Evolutionary conservation across 2,113 vertebrate genomes (phyloP).

Genomic region (Bos indicus): DNA sequence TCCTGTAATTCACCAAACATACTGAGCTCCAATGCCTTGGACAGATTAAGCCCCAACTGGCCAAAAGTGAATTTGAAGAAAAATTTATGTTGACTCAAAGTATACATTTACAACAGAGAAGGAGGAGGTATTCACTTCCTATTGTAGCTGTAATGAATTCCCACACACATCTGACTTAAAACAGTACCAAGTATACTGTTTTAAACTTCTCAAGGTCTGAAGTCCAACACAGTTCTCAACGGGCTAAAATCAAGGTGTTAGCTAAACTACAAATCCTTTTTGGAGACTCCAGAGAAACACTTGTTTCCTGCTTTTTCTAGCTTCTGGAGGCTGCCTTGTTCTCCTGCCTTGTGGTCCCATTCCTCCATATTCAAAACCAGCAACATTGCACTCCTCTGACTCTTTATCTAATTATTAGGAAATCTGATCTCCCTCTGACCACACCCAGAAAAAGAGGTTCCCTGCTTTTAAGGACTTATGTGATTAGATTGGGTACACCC

Average conservation of each 20-base stretch:
- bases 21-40: neutral
- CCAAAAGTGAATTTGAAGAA: slow-evolving; percentile 21
- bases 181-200: neutral
- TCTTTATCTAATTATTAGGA: neutral
- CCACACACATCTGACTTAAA: neutral
- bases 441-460: neutral
- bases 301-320: neutral
- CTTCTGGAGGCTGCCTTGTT: neutral
- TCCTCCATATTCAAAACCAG: neutral
- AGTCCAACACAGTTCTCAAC: neutral
- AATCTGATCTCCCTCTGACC: neutral
- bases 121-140: neutral
- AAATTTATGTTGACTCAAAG: neutral
- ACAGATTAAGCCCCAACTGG: neutral
- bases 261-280: neutral
- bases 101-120: neutral
- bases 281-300: neutral
- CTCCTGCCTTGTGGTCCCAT: neutral
- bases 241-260: neutral
- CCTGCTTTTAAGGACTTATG: neutral
- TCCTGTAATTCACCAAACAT: neutral
- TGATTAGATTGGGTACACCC: neutral
- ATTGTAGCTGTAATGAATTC: neutral
- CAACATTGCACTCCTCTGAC: neutral
- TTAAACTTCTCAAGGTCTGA: neutral